Conservation (phyloP, 2,888 invertebrate genomes). For the Caenorhabditis drosophilae region DNA sequence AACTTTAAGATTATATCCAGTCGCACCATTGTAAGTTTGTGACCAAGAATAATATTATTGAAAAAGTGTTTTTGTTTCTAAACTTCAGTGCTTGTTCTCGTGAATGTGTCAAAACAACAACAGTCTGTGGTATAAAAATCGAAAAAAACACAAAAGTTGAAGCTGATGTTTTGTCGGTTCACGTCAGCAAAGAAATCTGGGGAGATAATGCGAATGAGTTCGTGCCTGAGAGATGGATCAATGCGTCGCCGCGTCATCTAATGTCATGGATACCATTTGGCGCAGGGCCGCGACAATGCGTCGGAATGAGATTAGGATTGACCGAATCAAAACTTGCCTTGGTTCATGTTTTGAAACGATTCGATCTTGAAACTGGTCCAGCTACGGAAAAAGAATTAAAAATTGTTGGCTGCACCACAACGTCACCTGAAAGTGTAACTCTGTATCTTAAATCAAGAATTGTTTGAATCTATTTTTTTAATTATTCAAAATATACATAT, state of each 20-base stretch:
- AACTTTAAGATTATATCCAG: constrained; percentile 54
- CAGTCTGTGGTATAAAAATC: constrained; percentile 45
- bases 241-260: constrained; percentile 10
- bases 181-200: constrained; percentile 59
- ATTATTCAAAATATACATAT: too few species aligned
- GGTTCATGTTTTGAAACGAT: constrained; percentile 49
- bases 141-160: constrained; percentile 54
- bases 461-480: too few species aligned
- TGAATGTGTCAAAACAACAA: constrained; percentile 49
- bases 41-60: background rate
- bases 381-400: constrained; percentile 49
- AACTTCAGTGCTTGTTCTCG: constrained; percentile 47
- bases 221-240: constrained; percentile 57
- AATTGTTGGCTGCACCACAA: constrained; percentile 28
- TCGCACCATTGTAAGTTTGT: constrained; percentile 53
- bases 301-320: constrained; percentile 60
- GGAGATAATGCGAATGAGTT: constrained; percentile 62
- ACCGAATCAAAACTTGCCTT: constrained; percentile 60
- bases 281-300: constrained; percentile 60
- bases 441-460: constrained; percentile 19
- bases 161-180: constrained; percentile 58
- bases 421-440: constrained; percentile 27
- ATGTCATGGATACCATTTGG: constrained; percentile 57
- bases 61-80: too few species aligned
- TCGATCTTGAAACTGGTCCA: constrained; percentile 32